Evolutionary conservation across 2,888 invertebrate species (phyloP).

Genomic region (Nowickia ferox): DNA sequence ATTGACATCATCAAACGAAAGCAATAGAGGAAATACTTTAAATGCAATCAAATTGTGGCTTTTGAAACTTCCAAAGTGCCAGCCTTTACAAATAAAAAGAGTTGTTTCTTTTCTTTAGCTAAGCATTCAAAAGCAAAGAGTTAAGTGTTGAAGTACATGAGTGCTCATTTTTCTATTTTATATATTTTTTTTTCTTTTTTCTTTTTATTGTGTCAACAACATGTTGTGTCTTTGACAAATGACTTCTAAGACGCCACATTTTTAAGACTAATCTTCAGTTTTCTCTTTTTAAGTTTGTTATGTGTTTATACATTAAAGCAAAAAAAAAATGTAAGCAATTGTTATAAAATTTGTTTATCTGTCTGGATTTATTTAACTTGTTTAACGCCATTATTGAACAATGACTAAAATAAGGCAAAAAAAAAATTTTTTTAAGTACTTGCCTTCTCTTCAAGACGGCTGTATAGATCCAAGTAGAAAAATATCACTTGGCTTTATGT

Average conservation of each 20-base stretch:
- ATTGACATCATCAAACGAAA: slow-evolving; percentile 40
- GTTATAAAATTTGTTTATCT: background rate
- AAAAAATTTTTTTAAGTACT: background rate
- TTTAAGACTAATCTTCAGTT: background rate
- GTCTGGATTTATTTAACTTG: slow-evolving; percentile 25
- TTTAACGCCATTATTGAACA: slow-evolving; percentile 11
- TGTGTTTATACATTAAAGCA: background rate
- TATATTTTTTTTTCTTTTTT: slow-evolving; percentile 15
- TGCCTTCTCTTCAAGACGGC: background rate
- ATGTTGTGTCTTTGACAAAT: slow-evolving; percentile 66
- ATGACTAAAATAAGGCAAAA: slow-evolving; percentile 1
- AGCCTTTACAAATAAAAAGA: slow-evolving; percentile 23
- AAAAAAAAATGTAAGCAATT: background rate
- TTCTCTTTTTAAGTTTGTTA: background rate
- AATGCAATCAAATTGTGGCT: slow-evolving; percentile 50
- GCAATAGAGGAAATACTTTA: slow-evolving; percentile 29
- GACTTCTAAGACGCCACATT: slow-evolving; percentile 58
- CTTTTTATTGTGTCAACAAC: slow-evolving; percentile 54
- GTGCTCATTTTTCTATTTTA: background rate
- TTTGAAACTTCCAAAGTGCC: slow-evolving; percentile 52
- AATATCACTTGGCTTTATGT: background rate
- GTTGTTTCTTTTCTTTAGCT: background rate
- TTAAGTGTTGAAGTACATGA: slow-evolving; percentile 35
- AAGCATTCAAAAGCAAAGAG: slow-evolving; percentile 31
- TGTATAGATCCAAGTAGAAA: background rate